Evolutionary conservation across 2,113 vertebrate genomes (phyloP), one percentile per base, ranked within the genome.

Genomic region (Ciconia boyciana): DNA sequence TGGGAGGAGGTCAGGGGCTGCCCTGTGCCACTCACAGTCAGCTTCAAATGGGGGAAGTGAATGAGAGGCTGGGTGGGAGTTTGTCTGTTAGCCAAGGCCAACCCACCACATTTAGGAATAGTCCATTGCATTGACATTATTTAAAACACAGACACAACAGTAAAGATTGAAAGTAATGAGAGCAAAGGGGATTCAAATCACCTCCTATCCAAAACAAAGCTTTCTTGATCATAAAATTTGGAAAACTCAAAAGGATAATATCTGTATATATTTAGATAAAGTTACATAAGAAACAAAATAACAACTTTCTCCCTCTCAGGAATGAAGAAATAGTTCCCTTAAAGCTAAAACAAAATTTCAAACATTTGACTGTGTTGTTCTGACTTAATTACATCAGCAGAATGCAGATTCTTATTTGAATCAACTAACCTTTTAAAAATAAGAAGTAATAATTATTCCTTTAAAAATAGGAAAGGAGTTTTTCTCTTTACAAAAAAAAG

Each of bases 21-120:
- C 18, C 24, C 64, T 39, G 22, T 62, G 43, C 25, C 36, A 41
- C n/a, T 52, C 43, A 54, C 7, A 41, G 51, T 13, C 60, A 48
- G 24, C 60, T 80, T 68, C 58, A 76, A 46, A 55, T 6, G 29
- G 3, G 28, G 28, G 11, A 52, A 75, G 32, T 11, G 36, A 82
- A 26, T 0, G 0, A 62, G 29, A 10, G 6, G 21, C 39, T 46
- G 32, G 3, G 3, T 36, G 31, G n/a, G 43, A 86, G 13, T n/a
- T 70, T 26, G 6, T 29, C 52, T 20, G 13, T 24, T 68, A 46
- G 13, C 16, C 66, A 88, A 83, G 55, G 26, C 26, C 54, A 70
- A 49, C 10, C 16, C 24, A 39, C 12, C 29, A 29, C 41, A 49
- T 24, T 69, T 64, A 36, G 34, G 69, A 89, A 89, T 19, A 79